Evolutionary conservation across 2,797 vertebrate species (phyloP), one percentile per base, ranked within the genome.

Genomic region (Argyrosomus regius): DNA sequence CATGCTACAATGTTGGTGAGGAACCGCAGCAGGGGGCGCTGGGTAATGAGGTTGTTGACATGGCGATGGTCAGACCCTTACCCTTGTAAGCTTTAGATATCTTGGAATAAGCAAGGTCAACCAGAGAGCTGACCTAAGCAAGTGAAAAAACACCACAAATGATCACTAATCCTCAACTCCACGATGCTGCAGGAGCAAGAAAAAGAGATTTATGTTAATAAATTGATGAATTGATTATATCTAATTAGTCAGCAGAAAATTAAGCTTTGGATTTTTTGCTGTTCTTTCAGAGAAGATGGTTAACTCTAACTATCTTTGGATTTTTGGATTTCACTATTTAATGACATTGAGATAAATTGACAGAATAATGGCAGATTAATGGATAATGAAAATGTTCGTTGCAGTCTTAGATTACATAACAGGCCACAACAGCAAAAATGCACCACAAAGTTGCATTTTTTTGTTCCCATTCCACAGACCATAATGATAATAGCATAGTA

Each of bases 41-140:
- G 87, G 87, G 87, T 92, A 92, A 93, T 87, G 88, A 91, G 90
- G 80, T 54, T 90, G 82, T 75, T 82, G 88, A 80, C 89, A 74
- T 88, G 85, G 77, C 14, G 16, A 78, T 80, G 68, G 75, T 81
- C 82, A 82, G 81, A 90, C 75, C 78, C 78, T 70, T n/a, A 72
- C 72, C 79, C 77, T 43, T 65, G 80, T 54, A 64, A 77, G 83
- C 80, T 62, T 74, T 41, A 63, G 87, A 73, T 83, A 71, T 87
- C 69, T 78, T n/a, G 56, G 75, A 82, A 82, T 91, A 86, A 90
- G 82, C 71, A 77, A 65, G 87, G 88, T 89, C 92, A 87, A 62
- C 68, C 71, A 39, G 68, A 80, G 78, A 72, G 53, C 4, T 81
- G 81, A 84, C 86, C 87, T 79, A 45, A 28, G 67, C 10, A 0